phyloP scores from a whole-genome alignment of 2,888 invertebrate genomes.

The Rhodophaea formosa region DNA sequence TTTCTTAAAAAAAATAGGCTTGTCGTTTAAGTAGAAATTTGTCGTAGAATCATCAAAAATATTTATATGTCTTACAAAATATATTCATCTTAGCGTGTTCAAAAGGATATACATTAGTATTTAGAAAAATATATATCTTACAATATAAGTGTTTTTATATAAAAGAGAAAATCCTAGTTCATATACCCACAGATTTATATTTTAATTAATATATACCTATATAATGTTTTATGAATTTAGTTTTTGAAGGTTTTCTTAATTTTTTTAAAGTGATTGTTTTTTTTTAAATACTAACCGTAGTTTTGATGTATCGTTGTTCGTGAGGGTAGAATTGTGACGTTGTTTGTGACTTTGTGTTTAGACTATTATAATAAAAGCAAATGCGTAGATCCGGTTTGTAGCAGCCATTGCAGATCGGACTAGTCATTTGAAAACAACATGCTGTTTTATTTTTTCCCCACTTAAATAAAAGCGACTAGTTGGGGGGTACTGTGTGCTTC shows the following conservation, averaged over 20 bases:
- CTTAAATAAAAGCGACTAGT: background rate
- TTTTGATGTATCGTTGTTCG: constrained; percentile 33
- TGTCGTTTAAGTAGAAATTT: background rate
- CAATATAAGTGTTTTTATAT: constrained; percentile 67
- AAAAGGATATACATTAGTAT: constrained; percentile 22
- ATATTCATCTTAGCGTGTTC: constrained; percentile 32
- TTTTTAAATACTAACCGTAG: constrained; percentile 23
- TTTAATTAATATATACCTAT: constrained; percentile 28
- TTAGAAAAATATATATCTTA: constrained; percentile 22
- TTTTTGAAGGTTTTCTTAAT: constrained; percentile 31
- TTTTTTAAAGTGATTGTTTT: constrained; percentile 18
- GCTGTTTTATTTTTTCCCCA: constrained; percentile 40
- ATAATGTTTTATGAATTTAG: constrained; percentile 31
- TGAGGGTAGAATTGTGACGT: constrained; percentile 30
- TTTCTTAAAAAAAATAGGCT: background rate
- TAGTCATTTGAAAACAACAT: constrained; percentile 56
- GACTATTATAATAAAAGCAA: constrained; percentile 48
- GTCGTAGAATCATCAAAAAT: background rate
- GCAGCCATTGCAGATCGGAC: constrained; percentile 72
- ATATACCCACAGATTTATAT: constrained; percentile 64
- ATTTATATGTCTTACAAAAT: background rate
- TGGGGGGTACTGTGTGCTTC: no score
- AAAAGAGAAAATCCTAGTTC: constrained; percentile 64
- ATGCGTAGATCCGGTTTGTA: constrained; percentile 61
- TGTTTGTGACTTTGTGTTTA: constrained; percentile 32